These are phyloP conservation scores for Drosophila sturtevanti DNA, from an alignment of 1,140 invertebrate genomes.

Conservation along the genomic window DNA sequence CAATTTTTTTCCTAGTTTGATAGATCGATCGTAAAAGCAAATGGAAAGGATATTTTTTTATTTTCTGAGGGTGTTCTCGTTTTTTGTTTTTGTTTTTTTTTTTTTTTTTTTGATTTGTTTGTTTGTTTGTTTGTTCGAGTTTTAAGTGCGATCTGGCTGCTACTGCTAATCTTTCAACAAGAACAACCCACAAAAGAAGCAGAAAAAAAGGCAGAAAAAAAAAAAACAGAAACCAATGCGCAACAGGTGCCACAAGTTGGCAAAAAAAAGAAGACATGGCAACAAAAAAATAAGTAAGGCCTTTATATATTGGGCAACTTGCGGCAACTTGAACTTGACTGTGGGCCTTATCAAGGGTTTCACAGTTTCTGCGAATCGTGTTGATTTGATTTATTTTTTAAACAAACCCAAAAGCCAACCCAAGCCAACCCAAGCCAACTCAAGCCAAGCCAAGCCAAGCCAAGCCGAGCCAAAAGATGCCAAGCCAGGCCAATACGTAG, in stretches of 20 bases:
- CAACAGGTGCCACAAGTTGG: background rate
- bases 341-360: constrained; percentile 15
- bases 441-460: background rate
- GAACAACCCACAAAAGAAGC: background rate
- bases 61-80: background rate
- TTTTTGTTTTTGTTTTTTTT: background rate
- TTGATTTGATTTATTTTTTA: constrained; percentile 81
- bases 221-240: background rate
- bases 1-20: background rate
- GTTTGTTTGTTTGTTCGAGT: constrained; percentile 5
- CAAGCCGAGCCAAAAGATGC: background rate
- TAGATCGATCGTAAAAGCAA: background rate
- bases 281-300: background rate
- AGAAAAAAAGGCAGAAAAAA: background rate
- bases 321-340: background rate
- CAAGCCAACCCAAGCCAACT: background rate
- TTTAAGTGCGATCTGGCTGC: constrained; percentile 6
- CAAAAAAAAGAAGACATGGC: background rate
- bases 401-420: constrained; percentile 27
- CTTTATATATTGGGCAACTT: background rate
- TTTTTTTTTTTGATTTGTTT: background rate
- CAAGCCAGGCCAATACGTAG: background rate
- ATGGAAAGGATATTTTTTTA: background rate
- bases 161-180: constrained; percentile 6
- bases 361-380: constrained; percentile 75